A percentile compares a stretch with the other conserved stretches of the same genome.
Conservation (phyloP, 2,888 invertebrate species). For the Octonoba sinensis region DNA sequence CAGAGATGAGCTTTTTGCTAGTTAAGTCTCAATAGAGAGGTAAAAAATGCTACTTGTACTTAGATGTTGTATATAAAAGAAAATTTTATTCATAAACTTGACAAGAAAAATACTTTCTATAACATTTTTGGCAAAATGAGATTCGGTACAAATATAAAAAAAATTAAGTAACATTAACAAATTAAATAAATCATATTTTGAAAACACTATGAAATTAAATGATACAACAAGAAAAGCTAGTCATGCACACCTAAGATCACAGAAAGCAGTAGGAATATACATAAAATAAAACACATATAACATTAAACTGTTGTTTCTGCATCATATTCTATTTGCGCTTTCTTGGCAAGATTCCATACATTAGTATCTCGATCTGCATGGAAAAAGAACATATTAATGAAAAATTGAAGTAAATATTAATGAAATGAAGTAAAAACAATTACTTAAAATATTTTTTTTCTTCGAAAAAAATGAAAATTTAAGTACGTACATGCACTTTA, state of each 20-base stretch:
- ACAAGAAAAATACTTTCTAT: slow-evolving; percentile 18
- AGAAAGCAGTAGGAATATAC: slow-evolving; percentile 4
- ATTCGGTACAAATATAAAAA: slow-evolving; percentile 34
- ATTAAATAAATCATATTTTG: slow-evolving; percentile 2
- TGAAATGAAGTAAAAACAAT: no score
- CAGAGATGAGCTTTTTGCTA: no score
- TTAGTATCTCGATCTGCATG: slow-evolving; percentile 55
- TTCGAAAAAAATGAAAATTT: no score
- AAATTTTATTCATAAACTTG: no score
- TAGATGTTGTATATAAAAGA: no score
- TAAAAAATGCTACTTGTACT: no score
- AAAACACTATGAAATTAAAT: slow-evolving; percentile 9
- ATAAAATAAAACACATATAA: slow-evolving; percentile 29
- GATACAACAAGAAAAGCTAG: slow-evolving; percentile 41
- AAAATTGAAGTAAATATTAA: no score
- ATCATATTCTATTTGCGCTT: slow-evolving; percentile 41
- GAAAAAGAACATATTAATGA: neutral
- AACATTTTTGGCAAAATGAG: slow-evolving; percentile 38
- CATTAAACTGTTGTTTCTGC: slow-evolving; percentile 56
- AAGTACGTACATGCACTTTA: no score
- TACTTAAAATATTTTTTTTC: no score
- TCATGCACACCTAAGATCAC: slow-evolving; percentile 32
- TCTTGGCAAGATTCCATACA: slow-evolving; percentile 60
- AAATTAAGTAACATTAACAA: slow-evolving; percentile 8
- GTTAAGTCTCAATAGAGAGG: no score